phyloP scores from a whole-genome alignment of 2,888 invertebrate genomes.

The Argyresthia goedartella region DNA sequence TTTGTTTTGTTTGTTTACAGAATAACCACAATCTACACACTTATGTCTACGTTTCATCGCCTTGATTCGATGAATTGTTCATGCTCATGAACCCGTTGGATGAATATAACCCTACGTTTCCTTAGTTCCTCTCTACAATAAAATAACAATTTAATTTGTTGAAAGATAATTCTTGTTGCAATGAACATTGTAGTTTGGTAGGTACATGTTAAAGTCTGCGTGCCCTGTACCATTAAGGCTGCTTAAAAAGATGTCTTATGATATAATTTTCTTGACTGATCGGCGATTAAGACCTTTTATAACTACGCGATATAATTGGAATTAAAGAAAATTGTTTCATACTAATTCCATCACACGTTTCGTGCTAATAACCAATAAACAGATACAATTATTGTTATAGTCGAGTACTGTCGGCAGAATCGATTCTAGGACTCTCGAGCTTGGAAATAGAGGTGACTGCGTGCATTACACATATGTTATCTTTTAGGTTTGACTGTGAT shows the following conservation, averaged over 20 bases:
- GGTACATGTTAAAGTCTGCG: background rate
- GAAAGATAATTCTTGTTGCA: background rate
- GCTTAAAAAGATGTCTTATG: background rate
- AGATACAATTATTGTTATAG: constrained; percentile 27
- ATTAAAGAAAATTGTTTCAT: constrained; percentile 14
- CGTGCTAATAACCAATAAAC: constrained; percentile 36
- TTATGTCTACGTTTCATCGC: too few species aligned
- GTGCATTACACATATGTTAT: too few species aligned
- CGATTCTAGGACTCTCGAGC: too few species aligned
- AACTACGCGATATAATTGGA: background rate
- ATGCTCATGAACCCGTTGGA: too few species aligned
- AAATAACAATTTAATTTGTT: background rate
- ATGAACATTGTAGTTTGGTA: background rate
- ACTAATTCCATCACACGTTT: constrained; percentile 9
- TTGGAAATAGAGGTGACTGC: too few species aligned
- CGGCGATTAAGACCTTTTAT: constrained; percentile 1
- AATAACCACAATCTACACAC: too few species aligned
- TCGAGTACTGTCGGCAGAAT: constrained; percentile 4
- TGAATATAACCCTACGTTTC: too few species aligned
- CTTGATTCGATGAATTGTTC: too few species aligned
- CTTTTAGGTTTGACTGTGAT: too few species aligned
- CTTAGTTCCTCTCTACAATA: background rate
- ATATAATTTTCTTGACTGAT: background rate
- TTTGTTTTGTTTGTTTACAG: too few species aligned
- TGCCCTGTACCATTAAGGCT: background rate